Conservation (phyloP, 2,797 vertebrate species). For the Rhinogobio ventralis region DNA sequence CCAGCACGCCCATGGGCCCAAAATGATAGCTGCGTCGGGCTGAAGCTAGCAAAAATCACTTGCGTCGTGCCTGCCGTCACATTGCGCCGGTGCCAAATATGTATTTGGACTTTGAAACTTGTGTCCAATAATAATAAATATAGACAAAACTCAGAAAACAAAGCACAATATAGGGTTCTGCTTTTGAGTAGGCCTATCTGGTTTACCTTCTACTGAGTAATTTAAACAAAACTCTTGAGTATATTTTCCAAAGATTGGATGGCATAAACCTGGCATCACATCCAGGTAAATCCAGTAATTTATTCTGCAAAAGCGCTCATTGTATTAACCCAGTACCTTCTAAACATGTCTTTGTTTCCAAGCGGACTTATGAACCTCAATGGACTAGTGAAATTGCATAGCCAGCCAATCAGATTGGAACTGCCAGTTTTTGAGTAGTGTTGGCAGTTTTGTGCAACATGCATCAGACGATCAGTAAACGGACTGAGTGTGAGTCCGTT, state of each 20-base stretch:
- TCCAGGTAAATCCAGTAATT: neutral
- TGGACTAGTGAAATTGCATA: neutral
- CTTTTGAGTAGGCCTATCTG: neutral
- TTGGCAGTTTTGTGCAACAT: slow-evolving; percentile 19
- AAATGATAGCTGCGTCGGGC: too few relatives aligned
- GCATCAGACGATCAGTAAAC: neutral
- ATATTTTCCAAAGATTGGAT: neutral
- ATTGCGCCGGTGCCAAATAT: too few relatives aligned
- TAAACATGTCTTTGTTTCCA: neutral
- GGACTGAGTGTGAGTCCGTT: neutral
- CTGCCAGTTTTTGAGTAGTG: neutral
- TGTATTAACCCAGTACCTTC: neutral
- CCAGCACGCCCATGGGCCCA: too few relatives aligned
- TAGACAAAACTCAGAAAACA: neutral
- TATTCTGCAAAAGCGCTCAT: neutral
- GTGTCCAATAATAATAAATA: neutral
- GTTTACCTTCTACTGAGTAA: neutral
- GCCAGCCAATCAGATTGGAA: neutral
- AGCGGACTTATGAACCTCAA: neutral
- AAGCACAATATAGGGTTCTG: neutral
- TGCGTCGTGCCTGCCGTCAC: too few relatives aligned
- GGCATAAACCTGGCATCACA: neutral
- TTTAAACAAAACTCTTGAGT: neutral
- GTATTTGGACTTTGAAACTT: slow-evolving; percentile 1
- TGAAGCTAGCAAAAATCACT: too few relatives aligned